Conservation (phyloP, 2,888 invertebrate genomes). For the Drosophila diplacantha region DNA sequence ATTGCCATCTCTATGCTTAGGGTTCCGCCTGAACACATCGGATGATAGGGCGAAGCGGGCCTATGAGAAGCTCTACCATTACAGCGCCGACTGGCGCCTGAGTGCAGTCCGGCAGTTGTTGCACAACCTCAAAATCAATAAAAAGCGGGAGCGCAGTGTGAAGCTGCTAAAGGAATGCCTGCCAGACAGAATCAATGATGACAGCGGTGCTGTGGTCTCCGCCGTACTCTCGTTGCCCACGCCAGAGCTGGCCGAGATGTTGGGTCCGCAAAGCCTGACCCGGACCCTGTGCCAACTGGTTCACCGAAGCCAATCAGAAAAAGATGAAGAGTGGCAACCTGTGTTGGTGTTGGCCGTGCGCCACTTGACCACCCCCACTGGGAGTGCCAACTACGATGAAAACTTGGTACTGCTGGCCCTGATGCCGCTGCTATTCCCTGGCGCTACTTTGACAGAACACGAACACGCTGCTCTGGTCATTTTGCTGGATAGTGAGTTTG, state of each 20-base stretch:
- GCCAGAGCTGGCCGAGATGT: conserved; percentile 75
- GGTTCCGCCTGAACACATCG: conserved; percentile 80
- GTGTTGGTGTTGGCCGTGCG: conserved; percentile 78
- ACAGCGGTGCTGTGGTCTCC: conserved; percentile 81
- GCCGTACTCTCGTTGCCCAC: conserved; percentile 79
- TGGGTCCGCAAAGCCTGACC: conserved; percentile 78
- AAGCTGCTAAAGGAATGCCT: conserved; percentile 83
- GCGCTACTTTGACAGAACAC: conserved; percentile 30
- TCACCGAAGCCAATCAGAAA: conserved; percentile 76
- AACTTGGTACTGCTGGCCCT: conserved; percentile 69
- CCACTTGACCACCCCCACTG: conserved; percentile 78
- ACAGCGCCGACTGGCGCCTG: conserved; percentile 82
- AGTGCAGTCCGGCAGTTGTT: conserved; percentile 83
- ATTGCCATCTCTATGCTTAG: conserved; percentile 47
- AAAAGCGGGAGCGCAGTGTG: conserved; percentile 64
- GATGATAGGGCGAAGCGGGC: conserved; percentile 80
- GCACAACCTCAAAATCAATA: conserved; percentile 79
- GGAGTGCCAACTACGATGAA: conserved; percentile 76
- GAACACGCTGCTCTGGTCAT: conserved; percentile 52
- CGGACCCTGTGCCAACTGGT: conserved; percentile 79
- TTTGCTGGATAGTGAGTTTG: conserved; percentile 63
- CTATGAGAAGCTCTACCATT: conserved; percentile 86
- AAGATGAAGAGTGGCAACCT: conserved; percentile 76
- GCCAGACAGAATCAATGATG: conserved; percentile 83
- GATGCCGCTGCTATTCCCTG: conserved; percentile 71